Evolutionary conservation across 2,888 invertebrate species (phyloP), one percentile per base, ranked within the genome.

Genomic region (Cheiracanthium punctorium): DNA sequence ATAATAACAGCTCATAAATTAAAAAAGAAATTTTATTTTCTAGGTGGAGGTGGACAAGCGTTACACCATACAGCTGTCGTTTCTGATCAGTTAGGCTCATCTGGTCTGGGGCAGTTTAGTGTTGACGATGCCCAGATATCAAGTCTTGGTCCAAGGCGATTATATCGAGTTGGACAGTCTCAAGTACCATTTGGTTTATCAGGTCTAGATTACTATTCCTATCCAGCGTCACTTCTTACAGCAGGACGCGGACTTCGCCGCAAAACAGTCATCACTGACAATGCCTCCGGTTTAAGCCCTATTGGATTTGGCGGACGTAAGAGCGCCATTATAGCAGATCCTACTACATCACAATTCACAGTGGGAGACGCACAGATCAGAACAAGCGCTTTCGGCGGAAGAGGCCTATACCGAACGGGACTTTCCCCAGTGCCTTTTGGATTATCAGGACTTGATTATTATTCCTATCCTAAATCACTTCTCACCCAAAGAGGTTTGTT

Each of bases 371-470:
- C 84, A 17, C 84, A 84, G 37, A 70, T 84, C 7, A 85, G 73
- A 32, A 37, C 17, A 8, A n/a, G n/a, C n/a, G n/a, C n/a, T n/a
- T 84, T 74, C 43, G 84, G 84, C 8, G 52, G 29, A 24, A 37
- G 84, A 32, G 48, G 65, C 30, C 8, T 84, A 5, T 84, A 84
- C 58, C 69, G 84, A 28, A 37, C 74, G 0, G 84, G 84, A 70
- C 17, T 67, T 7, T 84, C 84, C 5, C 8, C 84, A 0, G 74
- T 84, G 14, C 84, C 84, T 10, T 84, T 29, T 43, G 84, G 84
- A 17, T 30, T 84, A 30, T 69, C 69, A 67, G 84, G 84, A 67
- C 41, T 67, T 41, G 84, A 84, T 73, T 84, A 84, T n/a, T 79
- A 84, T 30, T 84, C 84, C 8, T 84, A 84, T n/a, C 84, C 84